These are phyloP conservation scores for Morpho helenor DNA, from an alignment of 2,888 invertebrate species.

Conservation along the genomic window DNA sequence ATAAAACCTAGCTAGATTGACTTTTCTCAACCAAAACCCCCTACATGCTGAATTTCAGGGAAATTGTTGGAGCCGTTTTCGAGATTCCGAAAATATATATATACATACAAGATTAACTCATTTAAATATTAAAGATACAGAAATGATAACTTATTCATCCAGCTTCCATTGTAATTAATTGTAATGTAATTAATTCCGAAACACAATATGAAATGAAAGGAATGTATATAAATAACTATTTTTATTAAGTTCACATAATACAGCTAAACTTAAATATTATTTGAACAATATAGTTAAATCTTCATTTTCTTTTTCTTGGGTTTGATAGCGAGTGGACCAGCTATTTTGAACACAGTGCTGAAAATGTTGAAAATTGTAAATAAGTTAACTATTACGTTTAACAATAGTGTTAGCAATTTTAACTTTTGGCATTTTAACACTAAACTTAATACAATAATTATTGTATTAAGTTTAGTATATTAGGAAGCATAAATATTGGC, in stretches of 20 bases:
- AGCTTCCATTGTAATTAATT: background rate
- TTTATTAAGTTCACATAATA: background rate
- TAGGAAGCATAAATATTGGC: too few species aligned
- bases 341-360: conserved; percentile 94
- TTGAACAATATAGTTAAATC: conserved; percentile 37
- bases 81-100: too few species aligned
- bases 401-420: too few species aligned
- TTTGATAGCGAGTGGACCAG: conserved; percentile 87
- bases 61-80: too few species aligned
- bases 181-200: background rate
- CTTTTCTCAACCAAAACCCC: too few species aligned
- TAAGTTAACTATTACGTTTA: background rate
- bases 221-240: too few species aligned
- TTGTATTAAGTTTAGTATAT: too few species aligned
- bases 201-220: background rate
- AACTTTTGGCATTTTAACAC: too few species aligned
- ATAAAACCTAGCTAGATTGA: too few species aligned
- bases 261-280: background rate
- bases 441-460: too few species aligned
- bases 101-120: too few species aligned
- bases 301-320: conserved; percentile 91
- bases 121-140: background rate
- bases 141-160: background rate
- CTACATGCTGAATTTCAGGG: too few species aligned
- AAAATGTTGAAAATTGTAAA: conserved; percentile 50